phyloP scores from a whole-genome alignment of 2,113 vertebrate genomes.

The Cinclus mexicanus region DNA sequence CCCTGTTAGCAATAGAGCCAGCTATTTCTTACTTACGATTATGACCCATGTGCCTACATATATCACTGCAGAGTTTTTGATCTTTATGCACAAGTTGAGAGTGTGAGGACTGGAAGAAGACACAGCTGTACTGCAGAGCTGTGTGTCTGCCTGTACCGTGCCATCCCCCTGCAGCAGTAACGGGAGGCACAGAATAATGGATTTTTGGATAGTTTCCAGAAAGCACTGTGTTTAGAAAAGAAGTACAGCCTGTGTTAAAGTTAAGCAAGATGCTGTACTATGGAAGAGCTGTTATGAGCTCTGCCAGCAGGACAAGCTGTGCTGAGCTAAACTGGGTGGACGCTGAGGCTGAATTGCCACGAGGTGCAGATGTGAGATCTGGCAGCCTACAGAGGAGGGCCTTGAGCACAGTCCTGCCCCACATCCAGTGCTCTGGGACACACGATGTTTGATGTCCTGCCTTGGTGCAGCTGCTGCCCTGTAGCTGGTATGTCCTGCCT shows the following conservation, averaged over 20 bases:
- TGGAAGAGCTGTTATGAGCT: not conserved
- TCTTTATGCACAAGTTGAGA: not conserved
- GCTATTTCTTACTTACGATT: not conserved
- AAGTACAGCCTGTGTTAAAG: not conserved
- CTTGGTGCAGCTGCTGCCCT: not conserved
- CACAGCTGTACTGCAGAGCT: not conserved
- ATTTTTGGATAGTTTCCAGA: not conserved
- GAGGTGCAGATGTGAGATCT: rapidly evolving
- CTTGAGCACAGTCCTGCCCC: not conserved
- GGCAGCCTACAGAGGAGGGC: not conserved
- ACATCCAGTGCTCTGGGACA: too few species aligned
- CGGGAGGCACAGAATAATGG: not conserved
- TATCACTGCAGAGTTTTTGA: not conserved
- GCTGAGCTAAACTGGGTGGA: not conserved
- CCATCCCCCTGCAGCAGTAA: not conserved
- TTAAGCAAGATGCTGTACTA: not conserved
- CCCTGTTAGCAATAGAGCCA: not conserved
- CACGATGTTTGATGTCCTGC: not conserved
- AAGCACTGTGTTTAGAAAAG: not conserved
- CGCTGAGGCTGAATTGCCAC: not conserved
- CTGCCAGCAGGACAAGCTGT: not conserved
- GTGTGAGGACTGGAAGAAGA: not conserved
- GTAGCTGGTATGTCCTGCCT: not conserved
- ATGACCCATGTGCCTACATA: not conserved
- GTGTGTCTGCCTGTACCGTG: not conserved